These are phyloP conservation scores for Zootermopsis nevadensis DNA, from an alignment of 2,888 invertebrate genomes.

Conservation along the genomic window DNA sequence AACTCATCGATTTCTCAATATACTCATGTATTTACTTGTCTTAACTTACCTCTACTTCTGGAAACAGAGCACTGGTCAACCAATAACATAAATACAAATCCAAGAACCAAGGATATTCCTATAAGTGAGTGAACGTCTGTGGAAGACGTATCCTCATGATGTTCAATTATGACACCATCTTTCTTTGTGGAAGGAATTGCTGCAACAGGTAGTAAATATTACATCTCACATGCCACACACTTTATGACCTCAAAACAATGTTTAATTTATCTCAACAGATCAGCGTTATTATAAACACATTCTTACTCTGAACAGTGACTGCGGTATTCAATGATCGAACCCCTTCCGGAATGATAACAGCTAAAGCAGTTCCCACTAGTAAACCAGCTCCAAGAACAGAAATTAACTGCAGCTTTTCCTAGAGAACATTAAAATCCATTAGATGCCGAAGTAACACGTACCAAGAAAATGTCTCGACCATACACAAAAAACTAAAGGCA, in stretches of 20 bases:
- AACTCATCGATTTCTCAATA: too few relatives aligned
- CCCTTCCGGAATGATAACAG: conserved; percentile 99
- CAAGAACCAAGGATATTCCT: conserved; percentile 91
- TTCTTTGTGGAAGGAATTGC: conserved; percentile 36
- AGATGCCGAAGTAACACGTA: background rate
- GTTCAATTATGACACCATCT: background rate
- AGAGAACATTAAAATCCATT: background rate
- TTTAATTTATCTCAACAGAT: too few relatives aligned
- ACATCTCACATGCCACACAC: too few relatives aligned
- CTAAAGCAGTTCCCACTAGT: conserved; percentile 95
- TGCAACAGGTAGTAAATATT: background rate
- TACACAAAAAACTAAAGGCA: background rate
- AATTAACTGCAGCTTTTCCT: conserved; percentile 77
- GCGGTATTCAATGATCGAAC: conserved; percentile 79
- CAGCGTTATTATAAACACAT: background rate
- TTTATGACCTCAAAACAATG: too few relatives aligned
- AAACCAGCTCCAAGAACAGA: conserved; percentile 97
- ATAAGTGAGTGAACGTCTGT: conserved; percentile 75
- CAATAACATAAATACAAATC: conserved; percentile 97
- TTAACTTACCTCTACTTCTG: conserved; percentile 68
- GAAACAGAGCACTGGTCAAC: conserved; percentile 85
- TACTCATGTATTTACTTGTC: too few relatives aligned
- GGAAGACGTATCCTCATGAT: background rate
- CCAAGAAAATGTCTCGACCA: background rate
- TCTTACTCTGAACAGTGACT: conserved; percentile 54